A percentile compares a stretch with the other conserved stretches of the same genome.
Conservation (phyloP, 1,140 invertebrate genomes). For the Pseudomyrmex pallidus region DNA sequence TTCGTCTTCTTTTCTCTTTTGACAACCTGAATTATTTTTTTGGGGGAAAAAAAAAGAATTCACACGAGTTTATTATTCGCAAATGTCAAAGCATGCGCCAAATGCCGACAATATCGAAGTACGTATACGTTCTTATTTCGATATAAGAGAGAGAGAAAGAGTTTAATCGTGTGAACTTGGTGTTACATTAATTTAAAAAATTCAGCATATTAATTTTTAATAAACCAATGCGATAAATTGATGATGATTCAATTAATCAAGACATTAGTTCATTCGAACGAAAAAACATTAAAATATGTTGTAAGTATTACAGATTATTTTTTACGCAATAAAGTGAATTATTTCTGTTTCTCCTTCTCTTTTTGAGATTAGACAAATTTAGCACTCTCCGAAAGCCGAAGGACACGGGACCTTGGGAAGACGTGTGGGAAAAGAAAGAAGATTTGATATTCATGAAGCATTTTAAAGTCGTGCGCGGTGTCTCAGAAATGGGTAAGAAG, state of each 20-base stretch:
- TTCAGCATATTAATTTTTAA: background rate
- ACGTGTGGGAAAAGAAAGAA: slow-evolving; percentile 66
- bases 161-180: too few relatives aligned
- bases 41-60: too few relatives aligned
- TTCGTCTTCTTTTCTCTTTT: background rate
- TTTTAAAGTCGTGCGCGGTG: slow-evolving; percentile 73
- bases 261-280: background rate
- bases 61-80: too few relatives aligned
- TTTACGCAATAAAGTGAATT: background rate
- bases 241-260: background rate
- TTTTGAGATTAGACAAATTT: background rate
- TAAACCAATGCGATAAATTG: background rate
- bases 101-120: too few relatives aligned
- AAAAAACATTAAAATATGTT: background rate
- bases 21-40: background rate
- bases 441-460: slow-evolving; percentile 79
- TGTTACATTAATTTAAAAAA: too few relatives aligned
- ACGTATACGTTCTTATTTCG: too few relatives aligned
- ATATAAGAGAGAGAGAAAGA: too few relatives aligned
- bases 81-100: too few relatives aligned
- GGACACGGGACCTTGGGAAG: background rate
- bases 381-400: slow-evolving; percentile 4
- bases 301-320: slow-evolving; percentile 2
- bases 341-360: background rate
- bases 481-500: slow-evolving; percentile 68